phyloP scores from a whole-genome alignment of 2,888 invertebrate species.

The Drosophila anomalata region DNA sequence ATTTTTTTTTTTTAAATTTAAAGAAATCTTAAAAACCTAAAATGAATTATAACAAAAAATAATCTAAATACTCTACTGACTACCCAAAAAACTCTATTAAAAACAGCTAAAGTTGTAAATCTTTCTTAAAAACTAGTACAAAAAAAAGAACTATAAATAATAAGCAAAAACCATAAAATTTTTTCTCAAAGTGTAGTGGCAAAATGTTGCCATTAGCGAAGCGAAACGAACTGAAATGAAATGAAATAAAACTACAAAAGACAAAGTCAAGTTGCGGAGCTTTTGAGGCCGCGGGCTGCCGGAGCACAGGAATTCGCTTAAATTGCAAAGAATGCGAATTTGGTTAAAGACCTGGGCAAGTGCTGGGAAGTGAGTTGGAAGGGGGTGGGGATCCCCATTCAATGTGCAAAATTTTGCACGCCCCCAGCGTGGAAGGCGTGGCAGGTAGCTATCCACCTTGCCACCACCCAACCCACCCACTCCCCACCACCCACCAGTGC shows the following conservation, averaged over 20 bases:
- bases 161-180: too few species aligned
- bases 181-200: conserved; percentile 10
- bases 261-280: conserved; percentile 43
- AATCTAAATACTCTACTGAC: too few species aligned
- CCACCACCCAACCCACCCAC: neutral
- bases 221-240: conserved; percentile 36
- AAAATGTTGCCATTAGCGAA: conserved; percentile 36
- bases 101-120: too few species aligned
- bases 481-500: conserved; percentile 31
- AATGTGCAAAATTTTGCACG: conserved; percentile 43
- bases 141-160: too few species aligned
- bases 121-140: too few species aligned
- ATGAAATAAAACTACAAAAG: conserved; percentile 44
- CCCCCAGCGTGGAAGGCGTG: conserved; percentile 6
- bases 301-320: conserved; percentile 59
- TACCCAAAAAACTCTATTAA: too few species aligned
- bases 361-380: neutral
- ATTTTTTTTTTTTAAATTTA: too few species aligned
- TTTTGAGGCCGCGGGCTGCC: conserved; percentile 25
- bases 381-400: conserved; percentile 4
- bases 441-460: neutral
- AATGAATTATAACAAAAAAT: too few species aligned
- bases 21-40: too few species aligned
- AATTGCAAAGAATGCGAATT: conserved; percentile 60
- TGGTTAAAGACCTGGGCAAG: conserved; percentile 33